Conservation (phyloP, 2,888 invertebrate species). For the Ectemnius continuus region DNA sequence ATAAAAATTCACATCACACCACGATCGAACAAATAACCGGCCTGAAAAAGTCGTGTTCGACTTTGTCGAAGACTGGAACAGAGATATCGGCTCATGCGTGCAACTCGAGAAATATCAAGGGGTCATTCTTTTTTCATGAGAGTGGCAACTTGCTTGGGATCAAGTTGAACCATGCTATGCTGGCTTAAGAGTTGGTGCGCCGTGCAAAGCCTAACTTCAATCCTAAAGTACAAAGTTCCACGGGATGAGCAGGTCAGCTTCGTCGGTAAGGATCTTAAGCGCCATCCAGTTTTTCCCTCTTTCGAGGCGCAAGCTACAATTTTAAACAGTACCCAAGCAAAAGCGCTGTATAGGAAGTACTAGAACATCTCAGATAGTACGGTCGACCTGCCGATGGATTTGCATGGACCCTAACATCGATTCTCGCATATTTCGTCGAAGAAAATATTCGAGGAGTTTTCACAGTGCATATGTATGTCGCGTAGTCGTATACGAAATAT, state of each 20-base stretch:
- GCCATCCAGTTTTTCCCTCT: constrained; percentile 5
- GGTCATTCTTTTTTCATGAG: constrained; percentile 41
- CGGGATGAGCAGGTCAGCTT: neutral
- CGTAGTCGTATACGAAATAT: constrained; percentile 49
- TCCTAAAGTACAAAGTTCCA: constrained; percentile 37
- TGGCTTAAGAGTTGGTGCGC: constrained; percentile 41
- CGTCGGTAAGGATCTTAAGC: constrained; percentile 25
- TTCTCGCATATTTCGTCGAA: neutral
- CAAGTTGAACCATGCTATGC: constrained; percentile 42
- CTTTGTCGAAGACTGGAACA: constrained; percentile 18
- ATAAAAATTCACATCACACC: constrained; percentile 33
- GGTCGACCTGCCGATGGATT: no score
- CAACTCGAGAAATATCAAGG: constrained; percentile 2
- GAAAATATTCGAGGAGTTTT: constrained; percentile 18
- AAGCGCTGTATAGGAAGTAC: no score
- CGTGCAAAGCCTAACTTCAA: constrained; percentile 45
- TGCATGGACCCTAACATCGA: no score
- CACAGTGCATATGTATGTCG: constrained; percentile 30
- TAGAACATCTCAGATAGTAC: no score
- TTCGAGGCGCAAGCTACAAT: no score
- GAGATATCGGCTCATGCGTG: constrained; percentile 11
- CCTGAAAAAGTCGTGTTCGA: constrained; percentile 37
- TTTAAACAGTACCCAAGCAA: no score
- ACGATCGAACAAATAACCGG: constrained; percentile 34
- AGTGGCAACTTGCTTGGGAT: constrained; percentile 29